These are phyloP conservation scores for Emydocephalus ijimae DNA, from an alignment of 2,113 vertebrate species.

Conservation along the genomic window DNA sequence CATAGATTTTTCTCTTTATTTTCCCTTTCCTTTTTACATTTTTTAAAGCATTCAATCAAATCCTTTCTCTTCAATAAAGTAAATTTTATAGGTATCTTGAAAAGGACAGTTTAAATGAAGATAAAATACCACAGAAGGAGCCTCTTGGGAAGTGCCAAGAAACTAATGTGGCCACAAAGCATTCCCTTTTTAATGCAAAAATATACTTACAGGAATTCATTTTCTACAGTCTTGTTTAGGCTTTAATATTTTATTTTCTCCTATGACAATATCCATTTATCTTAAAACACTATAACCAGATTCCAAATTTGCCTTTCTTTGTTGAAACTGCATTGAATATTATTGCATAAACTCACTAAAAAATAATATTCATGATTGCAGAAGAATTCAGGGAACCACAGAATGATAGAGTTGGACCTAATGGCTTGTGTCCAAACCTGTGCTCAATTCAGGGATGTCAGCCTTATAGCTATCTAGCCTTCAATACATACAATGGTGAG, in stretches of 20 bases:
- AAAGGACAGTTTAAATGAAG: constrained; percentile 54
- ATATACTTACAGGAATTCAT: constrained; percentile 46
- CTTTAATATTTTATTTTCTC: constrained; percentile 37
- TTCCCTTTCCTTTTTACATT: constrained; percentile 9
- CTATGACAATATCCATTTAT: constrained; percentile 58
- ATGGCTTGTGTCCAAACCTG: neutral
- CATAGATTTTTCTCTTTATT: constrained; percentile 14
- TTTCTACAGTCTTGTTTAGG: constrained; percentile 31
- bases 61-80: constrained; percentile 51
- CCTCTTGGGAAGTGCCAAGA: constrained; percentile 37
- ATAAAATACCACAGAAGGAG: constrained; percentile 49
- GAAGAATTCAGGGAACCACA: neutral
- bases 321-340: neutral
- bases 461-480: neutral
- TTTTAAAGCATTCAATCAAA: constrained; percentile 46
- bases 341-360: neutral
- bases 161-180: constrained; percentile 42
- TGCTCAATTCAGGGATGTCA: neutral
- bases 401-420: neutral
- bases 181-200: constrained; percentile 50
- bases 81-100: constrained; percentile 25
- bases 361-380: neutral
- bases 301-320: neutral
- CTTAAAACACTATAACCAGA: constrained; percentile 41
- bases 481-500: neutral